phyloP scores from a whole-genome alignment of 2,113 vertebrate species.

The Kryptolebias marmoratus region DNA sequence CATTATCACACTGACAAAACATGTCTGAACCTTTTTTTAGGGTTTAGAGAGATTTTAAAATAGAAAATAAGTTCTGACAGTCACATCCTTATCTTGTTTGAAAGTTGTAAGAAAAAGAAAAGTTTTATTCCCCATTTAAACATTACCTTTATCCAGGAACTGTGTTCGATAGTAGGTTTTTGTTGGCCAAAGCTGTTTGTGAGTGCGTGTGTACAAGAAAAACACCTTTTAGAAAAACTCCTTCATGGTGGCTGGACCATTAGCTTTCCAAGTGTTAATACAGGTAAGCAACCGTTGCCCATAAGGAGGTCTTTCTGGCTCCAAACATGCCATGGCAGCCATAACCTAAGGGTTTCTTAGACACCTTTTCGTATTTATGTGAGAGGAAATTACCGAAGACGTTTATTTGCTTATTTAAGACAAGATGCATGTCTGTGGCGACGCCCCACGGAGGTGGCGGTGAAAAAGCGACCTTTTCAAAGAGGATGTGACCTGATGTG shows the following conservation, averaged over 20 bases:
- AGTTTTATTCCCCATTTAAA: no score
- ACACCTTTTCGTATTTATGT: conserved; percentile 16
- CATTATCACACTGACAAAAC: no score
- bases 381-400: conserved; percentile 29
- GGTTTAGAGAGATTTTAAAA: no score
- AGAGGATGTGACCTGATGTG: conserved; percentile 27
- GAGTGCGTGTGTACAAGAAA: not conserved
- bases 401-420: conserved; percentile 25
- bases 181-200: not conserved
- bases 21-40: no score
- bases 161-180: not conserved
- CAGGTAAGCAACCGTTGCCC: not conserved
- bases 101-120: no score
- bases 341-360: not conserved
- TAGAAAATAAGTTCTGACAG: no score
- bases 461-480: conserved; percentile 59
- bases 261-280: not conserved
- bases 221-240: not conserved
- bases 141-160: not conserved
- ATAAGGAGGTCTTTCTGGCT: not conserved
- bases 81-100: no score
- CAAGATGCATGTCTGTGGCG: conserved; percentile 16
- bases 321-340: no score
- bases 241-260: not conserved
- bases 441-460: conserved; percentile 8